Conservation (phyloP, 2,888 invertebrate genomes). For the Dione vanillae region DNA sequence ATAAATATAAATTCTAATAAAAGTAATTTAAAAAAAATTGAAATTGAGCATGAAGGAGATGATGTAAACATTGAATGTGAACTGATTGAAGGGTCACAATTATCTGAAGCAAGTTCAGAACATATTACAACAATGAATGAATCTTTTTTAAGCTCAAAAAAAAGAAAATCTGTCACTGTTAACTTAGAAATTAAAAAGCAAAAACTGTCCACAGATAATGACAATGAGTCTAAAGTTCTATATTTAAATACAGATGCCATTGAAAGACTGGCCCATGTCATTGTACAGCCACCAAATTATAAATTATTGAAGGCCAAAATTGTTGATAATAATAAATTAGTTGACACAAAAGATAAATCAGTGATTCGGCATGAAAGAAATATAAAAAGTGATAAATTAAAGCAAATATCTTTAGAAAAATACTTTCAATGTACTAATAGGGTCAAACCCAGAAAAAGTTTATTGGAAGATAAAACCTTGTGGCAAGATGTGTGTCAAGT, state of each 20-base stretch:
- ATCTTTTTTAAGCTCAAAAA: conserved; percentile 50
- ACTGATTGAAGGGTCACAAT: conserved; percentile 57
- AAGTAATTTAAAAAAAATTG: conserved; percentile 61
- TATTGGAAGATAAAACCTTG: conserved; percentile 36
- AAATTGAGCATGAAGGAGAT: conserved; percentile 55
- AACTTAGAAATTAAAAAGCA: conserved; percentile 76
- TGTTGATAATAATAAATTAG: conserved; percentile 61
- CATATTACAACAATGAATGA: conserved; percentile 51
- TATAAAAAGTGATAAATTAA: conserved; percentile 55
- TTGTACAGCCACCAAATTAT: conserved; percentile 79
- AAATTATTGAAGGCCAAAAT: conserved; percentile 73
- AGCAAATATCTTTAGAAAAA: conserved; percentile 65
- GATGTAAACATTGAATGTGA: conserved; percentile 63
- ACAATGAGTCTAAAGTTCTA: conserved; percentile 72
- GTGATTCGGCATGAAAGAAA: conserved; percentile 59
- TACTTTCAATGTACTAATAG: conserved; percentile 60
- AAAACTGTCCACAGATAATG: conserved; percentile 57
- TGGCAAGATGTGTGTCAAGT: conserved; percentile 44
- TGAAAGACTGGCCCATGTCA: conserved; percentile 76
- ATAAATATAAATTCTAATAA: conserved; percentile 64
- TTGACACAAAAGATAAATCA: conserved; percentile 53
- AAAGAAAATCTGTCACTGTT: conserved; percentile 64
- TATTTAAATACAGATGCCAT: conserved; percentile 79
- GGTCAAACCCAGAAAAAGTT: conserved; percentile 18
- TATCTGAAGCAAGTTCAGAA: conserved; percentile 52